A percentile compares a stretch with the other conserved stretches of the same genome.
These are phyloP conservation scores for Hirundichthys speculiger DNA, from an alignment of 2,113 vertebrate genomes.

Conservation along the genomic window DNA sequence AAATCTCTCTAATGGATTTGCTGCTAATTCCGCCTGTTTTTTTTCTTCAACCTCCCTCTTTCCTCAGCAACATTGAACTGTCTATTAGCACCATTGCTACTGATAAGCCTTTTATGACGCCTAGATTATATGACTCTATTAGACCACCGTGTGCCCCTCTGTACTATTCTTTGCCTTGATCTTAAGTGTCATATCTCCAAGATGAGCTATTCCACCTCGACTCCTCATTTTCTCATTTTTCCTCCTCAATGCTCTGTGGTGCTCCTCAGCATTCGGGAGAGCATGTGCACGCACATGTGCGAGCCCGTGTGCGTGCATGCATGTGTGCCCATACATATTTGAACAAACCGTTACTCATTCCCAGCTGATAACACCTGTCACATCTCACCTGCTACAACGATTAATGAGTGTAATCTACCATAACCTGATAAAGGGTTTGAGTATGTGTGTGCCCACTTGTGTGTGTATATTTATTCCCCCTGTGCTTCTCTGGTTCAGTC, in stretches of 20 bases:
- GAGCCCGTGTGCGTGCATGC: background rate
- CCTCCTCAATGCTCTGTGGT: slow-evolving; percentile 2
- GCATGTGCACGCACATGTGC: slow-evolving; percentile 13
- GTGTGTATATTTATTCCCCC: background rate
- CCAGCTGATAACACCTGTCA: slow-evolving; percentile 70
- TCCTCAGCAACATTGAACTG: slow-evolving; percentile 42
- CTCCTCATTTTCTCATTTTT: slow-evolving; percentile 45
- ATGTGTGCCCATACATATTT: slow-evolving; percentile 42
- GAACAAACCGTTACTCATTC: slow-evolving; percentile 64
- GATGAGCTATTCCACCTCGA: slow-evolving; percentile 43
- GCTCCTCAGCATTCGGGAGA: slow-evolving; percentile 18
- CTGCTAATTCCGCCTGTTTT: slow-evolving; percentile 51
- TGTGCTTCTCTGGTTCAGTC: no score
- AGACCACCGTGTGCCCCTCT: slow-evolving; percentile 28
- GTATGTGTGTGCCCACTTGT: slow-evolving; percentile 17
- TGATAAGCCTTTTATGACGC: slow-evolving; percentile 65
- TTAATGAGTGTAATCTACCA: slow-evolving; percentile 75
- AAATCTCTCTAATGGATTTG: slow-evolving; percentile 54
- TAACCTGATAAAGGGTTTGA: slow-evolving; percentile 68
- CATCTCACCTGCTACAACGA: slow-evolving; percentile 74
- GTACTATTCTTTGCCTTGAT: slow-evolving; percentile 46
- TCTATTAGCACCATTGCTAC: slow-evolving; percentile 52
- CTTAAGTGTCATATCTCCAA: slow-evolving; percentile 40
- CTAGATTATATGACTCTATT: slow-evolving; percentile 56
- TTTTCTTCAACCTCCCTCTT: slow-evolving; percentile 21